Evolutionary conservation across 2,797 vertebrate genomes (phyloP), one percentile per base, ranked within the genome.

Genomic region (Pipistrellus pygmaeus): DNA sequence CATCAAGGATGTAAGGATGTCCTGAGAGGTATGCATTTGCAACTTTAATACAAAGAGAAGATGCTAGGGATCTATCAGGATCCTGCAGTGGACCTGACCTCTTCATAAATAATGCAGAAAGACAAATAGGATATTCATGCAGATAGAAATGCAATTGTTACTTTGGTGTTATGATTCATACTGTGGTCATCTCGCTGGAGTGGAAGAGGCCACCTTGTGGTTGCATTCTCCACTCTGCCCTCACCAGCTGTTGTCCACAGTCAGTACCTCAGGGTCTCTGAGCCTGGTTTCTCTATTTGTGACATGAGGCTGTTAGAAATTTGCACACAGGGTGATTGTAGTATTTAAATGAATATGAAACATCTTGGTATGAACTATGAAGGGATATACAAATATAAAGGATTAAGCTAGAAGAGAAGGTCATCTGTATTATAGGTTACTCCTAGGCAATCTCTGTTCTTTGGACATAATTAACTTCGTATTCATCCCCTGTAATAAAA

Each of bases 71-170:
- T 85, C 86, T 85, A 57, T 23, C 84, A 69, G 27, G 21, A 62
- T 88, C 38, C 73, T 88, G 69, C 68, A 88, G 51, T 85, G 53
- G 90, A 95, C 77, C 66, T 77, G 84, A 82, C 68, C 72, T 89
- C 76, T 72, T 95, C 55, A 82, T 94, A 89, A 96, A 93, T 89
- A 85, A 92, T 88, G 35, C 10, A 95, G 62, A 69, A 72, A 88
- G 55, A 84, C 88, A 25, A 57, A 27, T 30, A 93, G 73, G 68
- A n/a, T 92, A 91, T 76, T 86, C 64, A 76, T 15, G 44, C 92
- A 92, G 78, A 41, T 48, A 88, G 83, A 85, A 76, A 62, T 48
- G 21, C 41, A 93, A 81, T 57, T 71, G 81, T 38, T 69, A 75
- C 68, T 80, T 88, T 38, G 32, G 53, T 55, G 25, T 83, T 62